Base-by-base conservation (phyloP, 2,797 vertebrate genomes). In the Sebastes miniatus region DNA sequence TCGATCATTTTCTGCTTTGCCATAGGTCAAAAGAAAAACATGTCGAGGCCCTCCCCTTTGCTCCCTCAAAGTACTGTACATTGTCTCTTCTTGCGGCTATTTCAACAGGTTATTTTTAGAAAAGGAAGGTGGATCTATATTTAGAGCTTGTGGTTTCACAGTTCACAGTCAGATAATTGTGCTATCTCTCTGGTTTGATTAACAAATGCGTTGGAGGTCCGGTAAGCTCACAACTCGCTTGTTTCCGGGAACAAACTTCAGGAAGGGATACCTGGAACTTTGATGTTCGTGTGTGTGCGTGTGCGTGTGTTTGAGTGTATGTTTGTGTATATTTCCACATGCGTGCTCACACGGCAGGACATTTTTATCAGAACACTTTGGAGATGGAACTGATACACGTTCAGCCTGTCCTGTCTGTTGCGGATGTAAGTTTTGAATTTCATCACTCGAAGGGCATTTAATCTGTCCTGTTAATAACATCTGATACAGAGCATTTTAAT, bases 21-120 rank as follows among this genome's bases (percentile, higher is more conserved):
- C 83, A 83, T 79, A 87, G 85, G 89, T 89, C 85, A 81, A 91
- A 90, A 91, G 89, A 79, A 93, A 93, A 93, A 93, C 89, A 95
- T 50, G 47, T 16, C 7, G 7, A 66, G 36, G 70, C 79, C 87
- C 79, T 71, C 67, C 78, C 58, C 52, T 84, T 73, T 5, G 2
- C 58, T 64, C 54, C 74, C 68, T 83, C 34, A 27, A 79, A 85
- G 65, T 50, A 16, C 87, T 76, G 78, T 22, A 84, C 82, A 87
- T 56, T 73, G 62, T 81, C 64, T 81, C 70, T 54, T 79, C 6
- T 66, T 62, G 43, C 6, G 62, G 50, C 5, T 39, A 32, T 70
- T 87, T 87, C 39, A 58, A 22, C 25, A 10, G 29, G 65, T 50
- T 92, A 90, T 90, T 89, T 91, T 86, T 90, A 83, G 83, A 57